Percentiles rank a stretch among this genome's conserved stretches.
Conservation (phyloP, 2,113 vertebrate species). For the Strix aluco region DNA sequence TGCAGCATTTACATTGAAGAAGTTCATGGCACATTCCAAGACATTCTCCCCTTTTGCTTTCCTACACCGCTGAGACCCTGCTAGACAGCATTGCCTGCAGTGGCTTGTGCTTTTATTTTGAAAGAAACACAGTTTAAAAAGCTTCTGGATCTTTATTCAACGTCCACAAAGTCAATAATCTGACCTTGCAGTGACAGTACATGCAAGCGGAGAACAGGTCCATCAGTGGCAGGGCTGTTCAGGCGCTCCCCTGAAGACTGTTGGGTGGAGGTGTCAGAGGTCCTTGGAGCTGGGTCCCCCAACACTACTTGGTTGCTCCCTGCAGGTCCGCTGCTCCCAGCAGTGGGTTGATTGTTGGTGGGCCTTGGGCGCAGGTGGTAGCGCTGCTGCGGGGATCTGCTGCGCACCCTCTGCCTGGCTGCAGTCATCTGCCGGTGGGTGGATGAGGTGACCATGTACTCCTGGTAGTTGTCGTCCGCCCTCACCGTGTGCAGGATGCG, state of each 20-base stretch:
- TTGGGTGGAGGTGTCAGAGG: accelerated
- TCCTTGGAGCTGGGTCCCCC: accelerated
- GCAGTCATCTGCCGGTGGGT: accelerated
- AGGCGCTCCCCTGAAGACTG: accelerated
- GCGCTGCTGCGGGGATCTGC: background rate
- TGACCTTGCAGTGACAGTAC: too few relatives aligned
- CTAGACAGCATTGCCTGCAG: background rate
- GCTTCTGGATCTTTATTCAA: background rate
- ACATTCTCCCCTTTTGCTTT: background rate
- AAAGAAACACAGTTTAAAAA: background rate
- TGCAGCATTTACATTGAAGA: background rate
- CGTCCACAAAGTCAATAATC: background rate
- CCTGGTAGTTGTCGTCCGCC: accelerated
- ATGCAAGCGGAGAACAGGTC: background rate
- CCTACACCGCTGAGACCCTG: background rate
- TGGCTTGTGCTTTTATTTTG: background rate
- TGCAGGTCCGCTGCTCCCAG: accelerated
- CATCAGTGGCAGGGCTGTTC: too few relatives aligned
- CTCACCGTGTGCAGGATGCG: accelerated
- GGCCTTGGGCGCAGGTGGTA: too few relatives aligned
- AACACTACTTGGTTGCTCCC: accelerated
- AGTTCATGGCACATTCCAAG: background rate
- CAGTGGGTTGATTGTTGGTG: accelerated
- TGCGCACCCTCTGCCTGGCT: accelerated
- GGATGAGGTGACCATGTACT: accelerated